phyloP scores from a whole-genome alignment of 2,888 invertebrate species.

The Eucera pruinosa region DNA sequence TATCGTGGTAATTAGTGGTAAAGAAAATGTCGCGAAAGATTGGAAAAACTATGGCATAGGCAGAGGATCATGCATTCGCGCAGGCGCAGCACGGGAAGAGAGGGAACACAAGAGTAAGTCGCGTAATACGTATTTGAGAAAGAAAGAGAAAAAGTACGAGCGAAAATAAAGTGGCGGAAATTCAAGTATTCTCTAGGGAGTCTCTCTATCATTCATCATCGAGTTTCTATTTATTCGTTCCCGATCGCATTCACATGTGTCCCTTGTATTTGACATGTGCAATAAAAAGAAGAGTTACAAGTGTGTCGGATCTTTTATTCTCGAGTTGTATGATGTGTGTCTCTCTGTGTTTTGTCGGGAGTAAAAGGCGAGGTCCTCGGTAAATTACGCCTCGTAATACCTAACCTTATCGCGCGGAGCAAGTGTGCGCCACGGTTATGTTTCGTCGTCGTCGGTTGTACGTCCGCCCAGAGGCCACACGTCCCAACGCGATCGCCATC shows the following conservation, averaged over 20 bases:
- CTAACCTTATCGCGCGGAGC: constrained; percentile 40
- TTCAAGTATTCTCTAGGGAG: constrained; percentile 18
- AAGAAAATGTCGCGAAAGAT: neutral
- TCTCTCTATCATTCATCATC: constrained; percentile 44
- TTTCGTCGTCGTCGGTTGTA: constrained; percentile 63
- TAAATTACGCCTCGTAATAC: constrained; percentile 22
- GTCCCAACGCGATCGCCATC: constrained; percentile 75
- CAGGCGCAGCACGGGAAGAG: constrained; percentile 3
- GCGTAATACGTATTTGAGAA: constrained; percentile 6
- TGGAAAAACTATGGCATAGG: neutral
- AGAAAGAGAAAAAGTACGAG: constrained; percentile 33
- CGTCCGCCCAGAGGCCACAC: constrained; percentile 64
- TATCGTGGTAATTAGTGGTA: neutral
- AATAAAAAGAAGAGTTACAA: no score
- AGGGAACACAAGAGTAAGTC: constrained; percentile 5
- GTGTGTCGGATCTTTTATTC: no score
- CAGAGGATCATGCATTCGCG: neutral
- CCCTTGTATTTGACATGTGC: no score
- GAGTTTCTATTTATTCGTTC: no score
- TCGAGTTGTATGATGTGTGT: no score
- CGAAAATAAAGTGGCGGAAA: constrained; percentile 41
- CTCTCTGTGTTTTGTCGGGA: no score
- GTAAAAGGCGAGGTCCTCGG: neutral
- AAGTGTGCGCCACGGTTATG: constrained; percentile 23
- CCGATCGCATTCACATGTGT: no score